Percentiles rank a stretch among this genome's conserved stretches.
Conservation (phyloP, 2,797 vertebrate species). For the Echeneis naucrates region DNA sequence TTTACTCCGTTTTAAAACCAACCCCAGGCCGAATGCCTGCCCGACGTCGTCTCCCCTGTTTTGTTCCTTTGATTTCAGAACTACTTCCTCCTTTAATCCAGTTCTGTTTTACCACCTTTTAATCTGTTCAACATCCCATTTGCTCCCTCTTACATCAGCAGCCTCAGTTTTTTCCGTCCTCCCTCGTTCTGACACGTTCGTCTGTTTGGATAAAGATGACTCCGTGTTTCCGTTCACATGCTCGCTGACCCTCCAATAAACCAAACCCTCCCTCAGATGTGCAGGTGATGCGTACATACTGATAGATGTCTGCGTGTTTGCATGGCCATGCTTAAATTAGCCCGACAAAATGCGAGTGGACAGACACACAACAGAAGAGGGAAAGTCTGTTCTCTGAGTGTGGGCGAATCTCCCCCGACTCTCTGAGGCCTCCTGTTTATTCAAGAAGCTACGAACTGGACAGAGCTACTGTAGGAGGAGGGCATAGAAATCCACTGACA, state of each 20-base stretch:
- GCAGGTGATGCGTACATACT: background rate
- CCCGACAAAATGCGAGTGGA: constrained; percentile 28
- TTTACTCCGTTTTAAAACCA: constrained; percentile 29
- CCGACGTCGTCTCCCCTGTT: background rate
- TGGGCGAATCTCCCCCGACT: constrained; percentile 53
- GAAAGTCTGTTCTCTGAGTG: constrained; percentile 20
- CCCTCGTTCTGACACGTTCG: background rate
- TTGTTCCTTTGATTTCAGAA: background rate
- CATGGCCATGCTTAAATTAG: constrained; percentile 37
- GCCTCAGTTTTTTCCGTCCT: constrained; percentile 10
- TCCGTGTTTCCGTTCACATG: constrained; percentile 46
- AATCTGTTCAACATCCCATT: constrained; percentile 15
- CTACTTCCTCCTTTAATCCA: background rate
- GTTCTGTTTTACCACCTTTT: constrained; percentile 10
- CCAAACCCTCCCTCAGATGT: background rate
- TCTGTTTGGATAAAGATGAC: constrained; percentile 29
- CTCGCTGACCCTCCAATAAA: constrained; percentile 34
- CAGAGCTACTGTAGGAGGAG: background rate
- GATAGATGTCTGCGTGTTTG: background rate
- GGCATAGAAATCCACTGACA: too few species aligned
- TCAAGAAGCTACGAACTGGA: constrained; percentile 39
- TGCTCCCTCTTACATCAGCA: constrained; percentile 7
- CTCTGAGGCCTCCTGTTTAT: constrained; percentile 49
- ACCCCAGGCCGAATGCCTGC: background rate
- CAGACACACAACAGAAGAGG: constrained; percentile 36